Evolutionary conservation across 30 jellyfish, hydroid and myxozoan species (phyloP).

Genomic region (Catostylus mosaicus): DNA sequence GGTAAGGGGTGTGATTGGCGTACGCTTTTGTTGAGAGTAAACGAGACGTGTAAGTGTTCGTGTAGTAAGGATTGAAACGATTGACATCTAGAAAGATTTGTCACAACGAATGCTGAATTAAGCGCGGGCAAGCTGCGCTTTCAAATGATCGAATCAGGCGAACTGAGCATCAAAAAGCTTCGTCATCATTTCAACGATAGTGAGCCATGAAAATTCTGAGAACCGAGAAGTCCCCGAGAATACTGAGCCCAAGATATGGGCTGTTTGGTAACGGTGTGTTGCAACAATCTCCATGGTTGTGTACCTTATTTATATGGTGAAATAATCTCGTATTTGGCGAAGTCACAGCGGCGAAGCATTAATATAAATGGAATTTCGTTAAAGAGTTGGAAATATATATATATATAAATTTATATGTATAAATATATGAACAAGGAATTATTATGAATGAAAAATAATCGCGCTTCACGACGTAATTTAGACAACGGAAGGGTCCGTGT

Average conservation of each 20-base stretch:
- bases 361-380: background rate
- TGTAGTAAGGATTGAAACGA: constrained; percentile 32
- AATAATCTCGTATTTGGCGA: background rate
- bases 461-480: background rate
- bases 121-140: background rate
- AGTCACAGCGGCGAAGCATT: background rate
- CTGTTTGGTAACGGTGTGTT: background rate
- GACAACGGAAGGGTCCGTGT: background rate
- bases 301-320: background rate
- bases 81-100: background rate
- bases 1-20: constrained; percentile 74
- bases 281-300: background rate
- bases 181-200: background rate
- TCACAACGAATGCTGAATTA: background rate
- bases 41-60: constrained; percentile 79
- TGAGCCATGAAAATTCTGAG: background rate
- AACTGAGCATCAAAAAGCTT: background rate
- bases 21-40: constrained; percentile 50
- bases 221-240: background rate
- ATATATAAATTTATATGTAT: background rate
- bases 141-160: background rate
- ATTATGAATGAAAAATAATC: background rate
- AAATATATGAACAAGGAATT: constrained; percentile 9
- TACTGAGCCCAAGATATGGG: background rate
- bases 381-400: background rate